phyloP scores from a whole-genome alignment of 2,113 vertebrate species.

The Cromileptes altivelis region DNA sequence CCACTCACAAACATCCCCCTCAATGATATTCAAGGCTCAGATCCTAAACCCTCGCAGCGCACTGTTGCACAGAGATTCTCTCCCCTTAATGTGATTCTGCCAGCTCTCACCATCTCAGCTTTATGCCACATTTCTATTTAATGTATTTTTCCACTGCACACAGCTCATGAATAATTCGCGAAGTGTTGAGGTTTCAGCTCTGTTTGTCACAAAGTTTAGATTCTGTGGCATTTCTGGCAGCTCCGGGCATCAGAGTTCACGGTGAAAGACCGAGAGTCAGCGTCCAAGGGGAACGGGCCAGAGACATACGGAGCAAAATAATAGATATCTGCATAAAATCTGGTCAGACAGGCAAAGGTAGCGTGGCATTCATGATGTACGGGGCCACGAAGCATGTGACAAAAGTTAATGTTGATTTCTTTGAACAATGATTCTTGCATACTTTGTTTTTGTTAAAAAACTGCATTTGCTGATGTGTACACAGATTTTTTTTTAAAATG shows the following conservation, averaged over 20 bases:
- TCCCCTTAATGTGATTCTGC: slow-evolving; percentile 48
- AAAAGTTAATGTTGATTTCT: no score
- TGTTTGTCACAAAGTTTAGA: slow-evolving; percentile 16
- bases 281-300: not conserved
- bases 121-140: no score
- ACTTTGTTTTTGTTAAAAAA: no score
- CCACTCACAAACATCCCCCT: slow-evolving; percentile 40
- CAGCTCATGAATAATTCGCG: no score
- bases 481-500: no score
- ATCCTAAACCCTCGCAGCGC: slow-evolving; percentile 36
- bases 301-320: not conserved
- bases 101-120: slow-evolving; percentile 38
- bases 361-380: no score
- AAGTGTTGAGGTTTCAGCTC: not conserved
- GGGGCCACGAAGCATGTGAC: no score
- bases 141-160: no score
- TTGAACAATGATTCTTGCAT: no score
- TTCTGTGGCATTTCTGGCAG: slow-evolving; percentile 16
- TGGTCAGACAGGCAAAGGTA: no score
- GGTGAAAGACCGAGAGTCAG: not conserved
- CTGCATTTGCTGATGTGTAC: no score
- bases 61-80: slow-evolving; percentile 42
- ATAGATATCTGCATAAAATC: not conserved
- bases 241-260: slow-evolving; percentile 1
- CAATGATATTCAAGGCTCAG: slow-evolving; percentile 60